Evolutionary conservation across 2,888 invertebrate species (phyloP).

Genomic region (Eurois occulta): DNA sequence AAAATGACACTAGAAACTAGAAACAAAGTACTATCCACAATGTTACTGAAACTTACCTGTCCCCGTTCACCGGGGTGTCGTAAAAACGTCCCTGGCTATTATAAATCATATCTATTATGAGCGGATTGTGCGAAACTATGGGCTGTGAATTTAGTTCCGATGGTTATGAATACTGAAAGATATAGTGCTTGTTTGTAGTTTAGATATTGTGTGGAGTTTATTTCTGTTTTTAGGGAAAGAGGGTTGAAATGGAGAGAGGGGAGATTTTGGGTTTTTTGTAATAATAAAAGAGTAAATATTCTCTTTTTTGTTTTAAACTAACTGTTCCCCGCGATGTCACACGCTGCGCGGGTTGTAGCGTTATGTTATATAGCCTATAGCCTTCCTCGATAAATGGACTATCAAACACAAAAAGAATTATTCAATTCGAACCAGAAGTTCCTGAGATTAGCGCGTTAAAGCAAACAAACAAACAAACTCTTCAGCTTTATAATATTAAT

Average conservation of each 20-base stretch:
- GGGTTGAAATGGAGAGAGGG: background rate
- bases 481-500: no score
- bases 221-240: background rate
- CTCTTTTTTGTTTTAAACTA: background rate
- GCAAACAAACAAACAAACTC: no score
- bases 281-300: background rate
- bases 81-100: constrained; percentile 58
- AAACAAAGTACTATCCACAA: constrained; percentile 19
- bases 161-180: constrained; percentile 60
- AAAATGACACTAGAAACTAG: constrained; percentile 21
- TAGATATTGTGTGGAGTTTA: constrained; percentile 11
- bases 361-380: no score
- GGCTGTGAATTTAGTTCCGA: constrained; percentile 62
- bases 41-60: constrained; percentile 62
- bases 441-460: no score
- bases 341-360: no score
- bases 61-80: constrained; percentile 52
- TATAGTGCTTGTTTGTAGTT: constrained; percentile 46
- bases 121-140: constrained; percentile 60
- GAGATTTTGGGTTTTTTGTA: no score
- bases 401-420: no score
- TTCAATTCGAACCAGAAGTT: no score
- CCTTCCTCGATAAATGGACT: no score
- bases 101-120: constrained; percentile 68
- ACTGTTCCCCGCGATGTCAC: no score